A percentile compares a stretch with the other conserved stretches of the same genome.
Conservation (phyloP, 2,113 vertebrate genomes). For the Mionectes macconnelli region DNA sequence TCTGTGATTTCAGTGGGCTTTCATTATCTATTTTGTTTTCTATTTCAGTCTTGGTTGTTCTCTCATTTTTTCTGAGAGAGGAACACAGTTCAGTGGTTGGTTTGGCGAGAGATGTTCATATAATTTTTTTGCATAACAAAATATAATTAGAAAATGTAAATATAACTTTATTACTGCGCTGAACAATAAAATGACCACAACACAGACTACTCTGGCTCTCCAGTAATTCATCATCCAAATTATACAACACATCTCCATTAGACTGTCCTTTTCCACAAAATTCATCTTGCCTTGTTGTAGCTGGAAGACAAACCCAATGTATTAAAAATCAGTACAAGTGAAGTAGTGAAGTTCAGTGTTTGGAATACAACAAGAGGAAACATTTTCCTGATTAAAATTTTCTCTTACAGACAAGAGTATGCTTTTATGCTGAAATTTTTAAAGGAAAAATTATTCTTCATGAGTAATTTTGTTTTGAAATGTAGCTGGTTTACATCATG, state of each 20-base stretch:
- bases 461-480: neutral
- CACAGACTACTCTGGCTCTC: neutral
- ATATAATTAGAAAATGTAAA: conserved; percentile 18
- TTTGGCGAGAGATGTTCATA: neutral
- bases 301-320: neutral
- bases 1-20: neutral
- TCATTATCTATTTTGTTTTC: conserved; percentile 51
- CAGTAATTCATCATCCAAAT: conserved; percentile 12
- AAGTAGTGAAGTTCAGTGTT: neutral
- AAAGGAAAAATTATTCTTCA: neutral
- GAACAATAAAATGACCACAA: conserved; percentile 18
- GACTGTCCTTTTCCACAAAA: neutral
- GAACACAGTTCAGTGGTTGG: neutral
- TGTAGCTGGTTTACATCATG: neutral
- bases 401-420: neutral
- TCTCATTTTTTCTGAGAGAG: neutral
- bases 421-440: neutral
- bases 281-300: neutral
- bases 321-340: neutral
- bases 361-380: neutral
- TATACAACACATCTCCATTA: neutral
- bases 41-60: conserved; percentile 21
- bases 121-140: neutral
- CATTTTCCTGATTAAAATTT: neutral
- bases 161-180: neutral